Conservation (phyloP, 2,888 invertebrate species). For the Nymphalis urticae region DNA sequence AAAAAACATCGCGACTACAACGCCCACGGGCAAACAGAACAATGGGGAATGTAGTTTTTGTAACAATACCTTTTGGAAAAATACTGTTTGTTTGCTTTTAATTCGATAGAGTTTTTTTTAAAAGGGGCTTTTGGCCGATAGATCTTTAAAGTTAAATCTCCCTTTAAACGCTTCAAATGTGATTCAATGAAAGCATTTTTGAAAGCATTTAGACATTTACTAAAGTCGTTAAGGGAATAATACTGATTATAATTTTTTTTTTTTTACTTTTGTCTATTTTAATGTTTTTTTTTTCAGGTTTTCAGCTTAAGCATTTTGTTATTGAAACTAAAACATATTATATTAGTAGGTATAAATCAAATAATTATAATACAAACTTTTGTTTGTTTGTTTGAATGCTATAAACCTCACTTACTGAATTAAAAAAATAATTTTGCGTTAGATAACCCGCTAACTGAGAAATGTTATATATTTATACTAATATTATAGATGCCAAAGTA, state of each 20-base stretch:
- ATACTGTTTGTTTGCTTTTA: slow-evolving; percentile 75
- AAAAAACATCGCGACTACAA: slow-evolving; percentile 27
- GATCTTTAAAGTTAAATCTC: slow-evolving; percentile 78
- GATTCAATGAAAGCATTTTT: slow-evolving; percentile 72
- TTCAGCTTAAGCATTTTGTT: no score
- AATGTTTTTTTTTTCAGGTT: no score
- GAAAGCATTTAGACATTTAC: slow-evolving; percentile 52
- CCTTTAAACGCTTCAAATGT: slow-evolving; percentile 74
- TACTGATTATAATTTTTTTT: neutral
- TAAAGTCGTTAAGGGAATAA: slow-evolving; percentile 15
- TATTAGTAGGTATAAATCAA: no score
- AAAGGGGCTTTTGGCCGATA: slow-evolving; percentile 61
- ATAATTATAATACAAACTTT: no score
- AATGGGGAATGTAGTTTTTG: slow-evolving; percentile 61
- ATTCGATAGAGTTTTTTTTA: slow-evolving; percentile 54
- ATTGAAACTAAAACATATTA: no score
- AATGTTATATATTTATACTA: no score
- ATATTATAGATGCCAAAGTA: no score
- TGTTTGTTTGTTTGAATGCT: no score
- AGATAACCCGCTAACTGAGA: no score
- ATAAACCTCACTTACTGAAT: no score
- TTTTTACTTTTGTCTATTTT: neutral
- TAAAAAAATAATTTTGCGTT: no score
- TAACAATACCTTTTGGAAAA: slow-evolving; percentile 66
- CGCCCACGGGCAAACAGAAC: slow-evolving; percentile 33